Evolutionary conservation across 2,797 vertebrate genomes (phyloP).

Genomic region (Emys orbicularis): DNA sequence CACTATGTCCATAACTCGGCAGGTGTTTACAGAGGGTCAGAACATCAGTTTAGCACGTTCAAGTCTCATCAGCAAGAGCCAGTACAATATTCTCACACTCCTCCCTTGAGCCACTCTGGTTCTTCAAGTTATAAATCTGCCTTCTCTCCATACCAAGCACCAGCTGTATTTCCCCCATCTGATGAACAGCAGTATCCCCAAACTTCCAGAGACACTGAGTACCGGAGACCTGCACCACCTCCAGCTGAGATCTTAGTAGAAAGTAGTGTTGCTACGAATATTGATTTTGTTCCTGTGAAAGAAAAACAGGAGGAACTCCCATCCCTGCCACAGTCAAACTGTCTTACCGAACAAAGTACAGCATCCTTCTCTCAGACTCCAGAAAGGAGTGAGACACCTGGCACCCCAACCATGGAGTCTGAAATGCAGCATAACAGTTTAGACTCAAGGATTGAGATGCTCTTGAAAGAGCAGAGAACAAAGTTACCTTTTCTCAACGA

Average conservation of each 20-base stretch:
- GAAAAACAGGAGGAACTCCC: conserved; percentile 92
- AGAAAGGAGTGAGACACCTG: conserved; percentile 90
- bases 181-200: conserved; percentile 78
- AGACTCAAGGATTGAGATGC: conserved; percentile 98
- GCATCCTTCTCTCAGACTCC: conserved; percentile 86
- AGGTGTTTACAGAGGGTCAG: conserved; percentile 77
- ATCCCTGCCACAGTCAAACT: conserved; percentile 86
- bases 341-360: conserved; percentile 78
- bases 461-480: conserved; percentile 96
- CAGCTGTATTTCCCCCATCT: conserved; percentile 81
- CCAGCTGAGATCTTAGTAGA: conserved; percentile 73
- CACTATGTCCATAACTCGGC: conserved; percentile 92
- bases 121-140: conserved; percentile 88
- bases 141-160: conserved; percentile 94
- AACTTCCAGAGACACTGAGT: conserved; percentile 86
- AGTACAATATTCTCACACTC: conserved; percentile 88
- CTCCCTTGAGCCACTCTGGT: conserved; percentile 80
- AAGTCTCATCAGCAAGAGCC: conserved; percentile 86
- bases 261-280: conserved; percentile 55
- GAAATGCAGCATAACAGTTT: conserved; percentile 93
- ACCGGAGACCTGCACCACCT: conserved; percentile 86
- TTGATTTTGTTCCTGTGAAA: conserved; percentile 86
- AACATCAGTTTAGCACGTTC: conserved; percentile 79
- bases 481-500: conserved; percentile 94
- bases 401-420: conserved; percentile 88